Evolutionary conservation across 1,140 invertebrate genomes (phyloP).

Genomic region (Anthonomus grandis): DNA sequence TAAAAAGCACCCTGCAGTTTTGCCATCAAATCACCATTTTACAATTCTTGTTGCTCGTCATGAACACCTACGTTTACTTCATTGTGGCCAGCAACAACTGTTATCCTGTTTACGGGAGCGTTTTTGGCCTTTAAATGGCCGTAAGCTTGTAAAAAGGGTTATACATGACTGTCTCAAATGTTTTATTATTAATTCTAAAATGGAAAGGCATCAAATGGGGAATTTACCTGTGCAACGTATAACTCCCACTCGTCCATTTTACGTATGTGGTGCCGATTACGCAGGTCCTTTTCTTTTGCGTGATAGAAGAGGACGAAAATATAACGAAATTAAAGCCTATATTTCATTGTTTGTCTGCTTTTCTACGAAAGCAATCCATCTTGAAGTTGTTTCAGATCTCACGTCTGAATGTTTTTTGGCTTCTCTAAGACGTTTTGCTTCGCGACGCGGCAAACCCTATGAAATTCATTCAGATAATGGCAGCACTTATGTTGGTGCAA

Average conservation of each 20-base stretch:
- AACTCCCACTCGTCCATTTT: slow-evolving; percentile 28
- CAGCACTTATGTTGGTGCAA: slow-evolving; percentile 43
- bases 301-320: slow-evolving; percentile 22
- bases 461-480: slow-evolving; percentile 40
- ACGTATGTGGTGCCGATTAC: slow-evolving; percentile 33
- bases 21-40: slow-evolving; percentile 34
- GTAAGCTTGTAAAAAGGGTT: slow-evolving; percentile 5
- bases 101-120: slow-evolving; percentile 26
- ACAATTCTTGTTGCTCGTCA: slow-evolving; percentile 32
- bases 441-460: slow-evolving; percentile 32
- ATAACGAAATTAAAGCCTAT: slow-evolving; percentile 16
- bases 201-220: slow-evolving; percentile 29
- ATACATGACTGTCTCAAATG: slow-evolving; percentile 29
- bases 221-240: slow-evolving; percentile 33
- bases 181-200: slow-evolving; percentile 17
- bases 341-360: slow-evolving; percentile 26
- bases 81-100: slow-evolving; percentile 34
- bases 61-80: slow-evolving; percentile 34
- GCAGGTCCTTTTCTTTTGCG: slow-evolving; percentile 39
- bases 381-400: slow-evolving; percentile 36
- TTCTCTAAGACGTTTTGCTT: slow-evolving; percentile 34
- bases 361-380: slow-evolving; percentile 36
- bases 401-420: slow-evolving; percentile 37
- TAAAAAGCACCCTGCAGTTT: slow-evolving; percentile 40
- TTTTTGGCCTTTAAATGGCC: slow-evolving; percentile 20